Percentiles rank a stretch among this genome's conserved stretches.
Conservation (phyloP, 2,113 vertebrate genomes). For the Physeter macrocephalus region DNA sequence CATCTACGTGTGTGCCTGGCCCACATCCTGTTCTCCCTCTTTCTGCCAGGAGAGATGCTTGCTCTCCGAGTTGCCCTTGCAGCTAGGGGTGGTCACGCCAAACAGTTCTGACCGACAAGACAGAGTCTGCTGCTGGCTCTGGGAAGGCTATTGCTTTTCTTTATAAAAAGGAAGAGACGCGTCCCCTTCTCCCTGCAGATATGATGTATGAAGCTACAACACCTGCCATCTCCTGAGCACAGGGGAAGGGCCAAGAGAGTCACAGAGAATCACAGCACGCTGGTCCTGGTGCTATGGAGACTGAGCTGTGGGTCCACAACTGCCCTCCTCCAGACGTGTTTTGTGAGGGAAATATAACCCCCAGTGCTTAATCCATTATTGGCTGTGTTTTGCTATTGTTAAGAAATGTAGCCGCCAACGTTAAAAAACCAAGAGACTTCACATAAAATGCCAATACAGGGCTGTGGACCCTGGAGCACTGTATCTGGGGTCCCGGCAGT, state of each 20-base stretch:
- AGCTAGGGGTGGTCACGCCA: neutral
- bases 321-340: neutral
- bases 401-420: conserved; percentile 14
- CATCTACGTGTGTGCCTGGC: neutral
- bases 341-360: neutral
- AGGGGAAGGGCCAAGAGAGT: neutral
- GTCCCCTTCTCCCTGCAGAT: neutral
- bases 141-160: neutral
- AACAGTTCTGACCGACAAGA: neutral
- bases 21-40: neutral
- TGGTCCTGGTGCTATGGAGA: neutral
- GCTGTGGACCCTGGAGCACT: conserved; percentile 76
- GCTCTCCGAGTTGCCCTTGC: neutral
- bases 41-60: neutral
- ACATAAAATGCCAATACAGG: conserved; percentile 83
- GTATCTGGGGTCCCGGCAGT: conserved; percentile 53
- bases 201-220: neutral
- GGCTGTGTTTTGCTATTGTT: neutral
- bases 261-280: neutral
- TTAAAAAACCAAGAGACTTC: conserved; percentile 75
- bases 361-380: neutral
- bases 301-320: neutral
- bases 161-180: neutral
- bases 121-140: neutral
- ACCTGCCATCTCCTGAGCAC: neutral